phyloP scores from a whole-genome alignment of 2,113 vertebrate genomes.

The Sinocyclocheilus anshuiensis region DNA sequence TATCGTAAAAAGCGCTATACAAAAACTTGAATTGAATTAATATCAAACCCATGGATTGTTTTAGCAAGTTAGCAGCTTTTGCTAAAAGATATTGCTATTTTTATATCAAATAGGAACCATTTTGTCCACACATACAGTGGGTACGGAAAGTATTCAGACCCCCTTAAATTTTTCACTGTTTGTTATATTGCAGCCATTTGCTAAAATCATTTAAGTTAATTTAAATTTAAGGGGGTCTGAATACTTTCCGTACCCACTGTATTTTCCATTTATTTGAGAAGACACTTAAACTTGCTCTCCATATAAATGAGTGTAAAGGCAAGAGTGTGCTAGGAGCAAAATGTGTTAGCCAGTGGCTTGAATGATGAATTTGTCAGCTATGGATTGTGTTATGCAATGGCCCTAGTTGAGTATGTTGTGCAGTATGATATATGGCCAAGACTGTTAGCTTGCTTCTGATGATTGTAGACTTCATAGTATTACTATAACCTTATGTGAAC shows the following conservation, averaged over 20 bases:
- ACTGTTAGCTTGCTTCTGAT: neutral
- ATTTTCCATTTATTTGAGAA: neutral
- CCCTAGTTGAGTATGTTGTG: neutral
- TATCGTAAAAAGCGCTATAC: too few species aligned
- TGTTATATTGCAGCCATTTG: too few species aligned
- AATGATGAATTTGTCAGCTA: neutral
- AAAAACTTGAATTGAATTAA: neutral
- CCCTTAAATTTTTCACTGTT: too few species aligned
- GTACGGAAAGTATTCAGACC: too few species aligned
- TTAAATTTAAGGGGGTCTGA: too few species aligned
- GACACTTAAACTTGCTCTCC: neutral
- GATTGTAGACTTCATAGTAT: neutral
- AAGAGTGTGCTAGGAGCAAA: neutral
- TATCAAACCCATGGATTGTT: neutral
- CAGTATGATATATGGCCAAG: neutral
- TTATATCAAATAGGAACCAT: neutral
- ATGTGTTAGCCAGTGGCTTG: neutral
- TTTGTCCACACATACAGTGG: neutral
- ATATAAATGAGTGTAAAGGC: neutral
- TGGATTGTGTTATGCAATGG: neutral
- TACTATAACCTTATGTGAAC: conserved; percentile 3
- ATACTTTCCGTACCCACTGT: too few species aligned
- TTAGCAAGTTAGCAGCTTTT: neutral
- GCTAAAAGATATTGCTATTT: neutral
- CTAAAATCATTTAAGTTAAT: too few species aligned